A percentile compares a stretch with the other conserved stretches of the same genome.
These are phyloP conservation scores for Papilio xuthus DNA, from an alignment of 1,140 invertebrate species.

Conservation along the genomic window DNA sequence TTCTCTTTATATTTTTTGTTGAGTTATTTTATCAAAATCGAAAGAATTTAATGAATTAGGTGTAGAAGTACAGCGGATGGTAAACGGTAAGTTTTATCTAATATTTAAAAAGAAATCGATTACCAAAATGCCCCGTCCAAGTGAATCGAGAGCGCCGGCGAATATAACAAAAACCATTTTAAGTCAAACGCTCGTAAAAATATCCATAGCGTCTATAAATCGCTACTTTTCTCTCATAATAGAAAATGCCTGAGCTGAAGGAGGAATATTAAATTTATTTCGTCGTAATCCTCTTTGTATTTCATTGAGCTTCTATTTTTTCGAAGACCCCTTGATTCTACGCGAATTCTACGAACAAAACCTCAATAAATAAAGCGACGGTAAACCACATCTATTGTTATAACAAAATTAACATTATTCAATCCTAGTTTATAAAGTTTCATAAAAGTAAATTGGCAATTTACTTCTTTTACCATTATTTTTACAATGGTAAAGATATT, in stretches of 20 bases:
- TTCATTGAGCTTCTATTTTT: conserved; percentile 4
- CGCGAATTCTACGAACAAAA: neutral
- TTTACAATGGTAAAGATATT: neutral
- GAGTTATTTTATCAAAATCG: neutral
- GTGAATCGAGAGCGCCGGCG: neutral
- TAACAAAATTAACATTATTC: neutral
- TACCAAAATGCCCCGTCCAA: too few species aligned
- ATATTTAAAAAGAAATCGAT: too few species aligned
- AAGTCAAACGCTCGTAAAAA: conserved; percentile 11
- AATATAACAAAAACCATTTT: conserved; percentile 12
- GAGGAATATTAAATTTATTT: conserved; percentile 15
- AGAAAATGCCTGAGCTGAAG: conserved; percentile 1
- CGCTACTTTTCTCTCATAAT: conserved; percentile 22
- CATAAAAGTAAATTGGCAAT: neutral
- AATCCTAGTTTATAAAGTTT: neutral
- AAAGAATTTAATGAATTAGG: neutral
- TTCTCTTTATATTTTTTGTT: neutral
- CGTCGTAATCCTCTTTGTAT: neutral
- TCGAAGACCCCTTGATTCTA: neutral
- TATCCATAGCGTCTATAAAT: conserved; percentile 23
- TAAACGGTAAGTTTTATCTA: too few species aligned
- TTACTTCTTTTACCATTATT: neutral
- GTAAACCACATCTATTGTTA: neutral
- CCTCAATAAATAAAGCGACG: neutral
- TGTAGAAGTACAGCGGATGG: neutral